Evolutionary conservation across 2,888 invertebrate genomes (phyloP).

Genomic region (Lacanobia oleracea): DNA sequence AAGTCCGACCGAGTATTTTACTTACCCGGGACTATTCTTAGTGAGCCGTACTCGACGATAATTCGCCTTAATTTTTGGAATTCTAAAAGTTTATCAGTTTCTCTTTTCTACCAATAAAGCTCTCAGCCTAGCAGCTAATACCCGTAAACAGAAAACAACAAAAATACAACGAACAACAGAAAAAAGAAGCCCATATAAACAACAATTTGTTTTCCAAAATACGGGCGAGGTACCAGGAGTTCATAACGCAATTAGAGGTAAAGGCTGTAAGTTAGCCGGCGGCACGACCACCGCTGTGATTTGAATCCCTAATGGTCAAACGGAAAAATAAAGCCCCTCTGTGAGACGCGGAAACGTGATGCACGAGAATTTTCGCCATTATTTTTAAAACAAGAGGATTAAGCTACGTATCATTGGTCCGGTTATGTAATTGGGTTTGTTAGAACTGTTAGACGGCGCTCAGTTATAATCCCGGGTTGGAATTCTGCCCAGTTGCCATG

Average conservation of each 20-base stretch:
- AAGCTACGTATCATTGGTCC: conserved; percentile 31
- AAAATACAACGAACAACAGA: conserved; percentile 12
- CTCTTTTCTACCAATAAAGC: conserved; percentile 6
- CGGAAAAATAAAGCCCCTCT: conserved; percentile 50
- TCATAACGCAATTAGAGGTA: conserved; percentile 79
- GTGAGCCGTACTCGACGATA: background rate
- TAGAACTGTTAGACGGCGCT: conserved; percentile 41
- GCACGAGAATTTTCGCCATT: conserved; percentile 35
- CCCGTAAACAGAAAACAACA: conserved; percentile 14
- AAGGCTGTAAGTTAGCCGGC: conserved; percentile 75
- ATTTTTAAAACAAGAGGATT: conserved; percentile 42
- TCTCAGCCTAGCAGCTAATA: background rate
- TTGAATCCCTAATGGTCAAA: conserved; percentile 80
- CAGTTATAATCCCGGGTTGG: conserved; percentile 43
- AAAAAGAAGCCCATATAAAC: conserved; percentile 39
- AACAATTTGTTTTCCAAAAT: conserved; percentile 64
- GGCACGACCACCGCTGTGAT: conserved; percentile 75
- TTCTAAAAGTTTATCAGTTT: background rate
- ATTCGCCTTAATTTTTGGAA: background rate
- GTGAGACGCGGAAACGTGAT: conserved; percentile 44
- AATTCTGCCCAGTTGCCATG: conserved; percentile 33
- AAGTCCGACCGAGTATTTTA: no score
- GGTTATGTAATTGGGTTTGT: conserved; percentile 47
- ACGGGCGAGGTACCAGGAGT: conserved; percentile 66
- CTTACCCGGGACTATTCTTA: no score